Conservation (phyloP, 2,113 vertebrate genomes). For the Castor canadensis region DNA sequence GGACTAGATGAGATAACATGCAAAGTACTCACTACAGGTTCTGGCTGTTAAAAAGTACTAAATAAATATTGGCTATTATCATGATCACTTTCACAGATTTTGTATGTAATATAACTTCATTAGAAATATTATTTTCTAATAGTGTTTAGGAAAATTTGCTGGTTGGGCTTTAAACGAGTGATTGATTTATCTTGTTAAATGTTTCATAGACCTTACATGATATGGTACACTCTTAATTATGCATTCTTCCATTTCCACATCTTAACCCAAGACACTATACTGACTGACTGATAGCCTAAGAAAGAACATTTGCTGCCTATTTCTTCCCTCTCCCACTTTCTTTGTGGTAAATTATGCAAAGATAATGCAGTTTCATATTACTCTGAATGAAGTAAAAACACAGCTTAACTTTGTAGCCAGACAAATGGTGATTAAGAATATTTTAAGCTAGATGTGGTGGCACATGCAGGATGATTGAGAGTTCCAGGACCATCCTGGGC, state of each 20-base stretch:
- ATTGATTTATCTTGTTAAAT: constrained; percentile 3
- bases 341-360: background rate
- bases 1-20: background rate
- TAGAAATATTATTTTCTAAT: too few species aligned
- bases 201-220: constrained; percentile 52
- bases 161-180: constrained; percentile 40
- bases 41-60: background rate
- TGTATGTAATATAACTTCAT: background rate
- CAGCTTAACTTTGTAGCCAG: constrained; percentile 39
- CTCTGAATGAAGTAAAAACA: constrained; percentile 16
- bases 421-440: constrained; percentile 22
- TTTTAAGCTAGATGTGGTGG: background rate
- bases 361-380: constrained; percentile 12
- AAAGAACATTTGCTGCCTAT: constrained; percentile 5
- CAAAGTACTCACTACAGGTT: background rate
- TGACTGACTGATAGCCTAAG: constrained; percentile 38
- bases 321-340: background rate
- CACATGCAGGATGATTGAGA: background rate
- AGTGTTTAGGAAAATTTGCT: constrained; percentile 32
- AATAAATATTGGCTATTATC: background rate
- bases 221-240: constrained; percentile 42
- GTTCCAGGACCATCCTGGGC: background rate
- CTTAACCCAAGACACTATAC: constrained; percentile 13
- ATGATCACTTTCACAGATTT: background rate
- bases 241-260: constrained; percentile 52